phyloP scores from a whole-genome alignment of 2,797 vertebrate genomes.

The Triplophysa bombifrons region DNA sequence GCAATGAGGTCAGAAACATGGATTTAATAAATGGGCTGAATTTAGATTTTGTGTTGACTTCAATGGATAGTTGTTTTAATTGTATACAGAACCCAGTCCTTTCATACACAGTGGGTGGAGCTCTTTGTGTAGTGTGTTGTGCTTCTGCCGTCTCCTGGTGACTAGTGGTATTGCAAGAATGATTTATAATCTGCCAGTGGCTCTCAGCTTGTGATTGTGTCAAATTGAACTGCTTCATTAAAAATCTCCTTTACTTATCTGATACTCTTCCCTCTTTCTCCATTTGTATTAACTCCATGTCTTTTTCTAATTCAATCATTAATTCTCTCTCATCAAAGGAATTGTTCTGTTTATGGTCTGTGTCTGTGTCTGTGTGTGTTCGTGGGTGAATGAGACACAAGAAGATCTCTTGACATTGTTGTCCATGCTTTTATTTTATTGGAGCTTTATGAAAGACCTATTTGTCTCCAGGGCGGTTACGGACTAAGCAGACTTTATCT shows the following conservation, averaged over 20 bases:
- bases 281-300: conserved; percentile 12
- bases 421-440: conserved; percentile 53
- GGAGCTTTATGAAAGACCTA: conserved; percentile 27
- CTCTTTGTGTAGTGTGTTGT: conserved; percentile 31
- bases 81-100: background rate
- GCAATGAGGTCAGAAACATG: no score
- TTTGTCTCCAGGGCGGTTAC: conserved; percentile 81
- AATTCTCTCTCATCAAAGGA: conserved; percentile 63
- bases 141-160: conserved; percentile 46
- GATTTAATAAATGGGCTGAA: background rate
- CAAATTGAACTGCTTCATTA: conserved; percentile 22
- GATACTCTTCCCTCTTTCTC: conserved; percentile 11
- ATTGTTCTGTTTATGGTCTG: conserved; percentile 90
- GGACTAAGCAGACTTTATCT: conserved; percentile 86
- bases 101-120: conserved; percentile 18
- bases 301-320: conserved; percentile 62
- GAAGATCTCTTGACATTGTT: conserved; percentile 32
- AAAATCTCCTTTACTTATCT: conserved; percentile 18
- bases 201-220: conserved; percentile 32
- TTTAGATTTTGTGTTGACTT: background rate
- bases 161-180: conserved; percentile 10
- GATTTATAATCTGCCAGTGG: conserved; percentile 5
- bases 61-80: background rate
- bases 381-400: conserved; percentile 28
- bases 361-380: conserved; percentile 68